These are phyloP conservation scores for Idaea straminata DNA, from an alignment of 2,888 invertebrate species.

Conservation along the genomic window DNA sequence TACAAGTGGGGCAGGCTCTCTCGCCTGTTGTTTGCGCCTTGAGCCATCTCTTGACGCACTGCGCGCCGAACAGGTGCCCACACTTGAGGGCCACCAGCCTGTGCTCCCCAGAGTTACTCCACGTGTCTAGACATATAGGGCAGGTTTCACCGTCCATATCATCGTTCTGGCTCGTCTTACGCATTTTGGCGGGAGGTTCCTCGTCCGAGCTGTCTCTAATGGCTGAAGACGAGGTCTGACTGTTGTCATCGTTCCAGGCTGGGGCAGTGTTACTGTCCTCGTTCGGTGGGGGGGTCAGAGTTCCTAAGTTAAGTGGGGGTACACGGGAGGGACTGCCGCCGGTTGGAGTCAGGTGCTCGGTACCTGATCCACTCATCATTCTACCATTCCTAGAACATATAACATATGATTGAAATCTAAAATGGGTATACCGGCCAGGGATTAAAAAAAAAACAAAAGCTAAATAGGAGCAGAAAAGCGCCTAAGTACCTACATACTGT, in stretches of 20 bases:
- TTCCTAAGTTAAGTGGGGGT: background rate
- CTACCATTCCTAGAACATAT: too few relatives aligned
- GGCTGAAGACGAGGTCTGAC: constrained; percentile 6
- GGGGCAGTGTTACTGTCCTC: background rate
- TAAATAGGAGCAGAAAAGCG: too few relatives aligned
- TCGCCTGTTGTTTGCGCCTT: constrained; percentile 72
- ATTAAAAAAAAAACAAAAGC: too few relatives aligned
- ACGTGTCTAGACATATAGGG: constrained; percentile 93
- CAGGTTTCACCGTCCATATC: constrained; percentile 87
- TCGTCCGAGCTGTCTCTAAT: constrained; percentile 19
- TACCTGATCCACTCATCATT: too few relatives aligned
- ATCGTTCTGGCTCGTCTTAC: constrained; percentile 47
- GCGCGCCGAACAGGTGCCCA: constrained; percentile 94
- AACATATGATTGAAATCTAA: too few relatives aligned
- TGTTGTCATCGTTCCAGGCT: constrained; percentile 1
- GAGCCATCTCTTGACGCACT: constrained; percentile 90
- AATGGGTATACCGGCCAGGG: too few relatives aligned
- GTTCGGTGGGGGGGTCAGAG: background rate
- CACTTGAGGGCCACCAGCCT: constrained; percentile 92
- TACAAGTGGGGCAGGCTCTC: constrained; percentile 94
- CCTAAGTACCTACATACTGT: too few relatives aligned
- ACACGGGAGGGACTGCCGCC: too few relatives aligned
- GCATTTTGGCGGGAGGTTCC: constrained; percentile 48
- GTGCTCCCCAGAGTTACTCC: constrained; percentile 93
- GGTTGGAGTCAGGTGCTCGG: too few relatives aligned